Evolutionary conservation across 2,797 vertebrate species (phyloP), one percentile per base, ranked within the genome.

Genomic region (Acomys russatus): DNA sequence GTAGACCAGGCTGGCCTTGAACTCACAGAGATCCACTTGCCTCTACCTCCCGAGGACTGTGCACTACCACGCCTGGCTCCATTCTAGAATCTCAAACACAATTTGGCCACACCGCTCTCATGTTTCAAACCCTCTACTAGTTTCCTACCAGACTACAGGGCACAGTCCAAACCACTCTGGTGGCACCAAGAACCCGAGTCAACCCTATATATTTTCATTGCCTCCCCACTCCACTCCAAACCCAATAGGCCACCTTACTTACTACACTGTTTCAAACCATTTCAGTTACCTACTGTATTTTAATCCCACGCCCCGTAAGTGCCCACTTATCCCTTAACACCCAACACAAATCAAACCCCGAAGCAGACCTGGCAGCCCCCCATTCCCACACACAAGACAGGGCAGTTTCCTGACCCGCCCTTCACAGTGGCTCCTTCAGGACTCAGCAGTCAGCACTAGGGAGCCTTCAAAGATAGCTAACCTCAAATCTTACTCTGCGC

Each of bases 51-150:
- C 44, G 44, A 44, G 44, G 44, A 44, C 44, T 44, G 44, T 44
- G 44, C 44, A 4, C 44, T 44, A 44, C 44, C 44, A 44, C 90
- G 44, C 56, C 96, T 88, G 94, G 94, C 68, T 97, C 44, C 91
- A 66, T 92, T 97, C 90, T 90, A 93, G 94, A 96, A 93, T 94
- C 94, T 93, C 94, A 79, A 93, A 94, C 74, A 97, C 93, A 95
- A 92, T 96, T 95, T 94, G 88, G 95, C 92, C 90, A 88, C 93
- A 83, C 83, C 93, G 59, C 51, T 74, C 89, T 95, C 82, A 3
- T n/a, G 86, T 96, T 97, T 96, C 89, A 79, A 96, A 95, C 84
- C 74, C 87, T 87, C 80, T 85, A 71, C 73, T 25, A 93, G 94
- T 92, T 95, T 92, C 91, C 94, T 87, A 82, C 88, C 77, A 90